These are phyloP conservation scores for Drosophila crucigera DNA, from an alignment of 2,888 invertebrate genomes.

Conservation along the genomic window DNA sequence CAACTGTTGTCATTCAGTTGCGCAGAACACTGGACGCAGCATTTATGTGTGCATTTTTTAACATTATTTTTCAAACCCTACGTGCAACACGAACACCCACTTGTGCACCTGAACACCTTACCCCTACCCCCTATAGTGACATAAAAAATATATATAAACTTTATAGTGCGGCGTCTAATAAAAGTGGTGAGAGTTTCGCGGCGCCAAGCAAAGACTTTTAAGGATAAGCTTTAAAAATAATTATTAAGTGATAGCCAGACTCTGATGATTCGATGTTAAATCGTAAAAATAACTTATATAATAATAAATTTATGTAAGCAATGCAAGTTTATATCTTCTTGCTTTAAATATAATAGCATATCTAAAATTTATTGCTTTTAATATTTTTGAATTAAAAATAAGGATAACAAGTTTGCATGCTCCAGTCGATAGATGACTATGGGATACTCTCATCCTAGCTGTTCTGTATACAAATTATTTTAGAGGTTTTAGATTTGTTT, in stretches of 20 bases:
- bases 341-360: neutral
- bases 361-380: neutral
- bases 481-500: neutral
- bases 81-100: neutral
- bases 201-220: neutral
- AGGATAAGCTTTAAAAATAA: neutral
- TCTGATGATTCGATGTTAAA: neutral
- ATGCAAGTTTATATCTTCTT: neutral
- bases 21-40: conserved; percentile 12
- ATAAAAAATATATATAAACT: neutral
- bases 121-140: neutral
- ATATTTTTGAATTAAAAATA: neutral
- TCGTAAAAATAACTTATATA: neutral
- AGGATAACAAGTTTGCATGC: neutral
- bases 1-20: conserved; percentile 65
- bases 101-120: neutral
- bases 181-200: neutral
- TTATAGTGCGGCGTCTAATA: neutral
- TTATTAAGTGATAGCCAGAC: neutral
- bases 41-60: conserved; percentile 3
- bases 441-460: too few relatives aligned
- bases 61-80: conserved; percentile 1
- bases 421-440: neutral
- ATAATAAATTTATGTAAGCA: neutral
- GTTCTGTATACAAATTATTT: neutral